These are phyloP conservation scores for Sarcophaga subvicina DNA, from an alignment of 2,888 invertebrate species.

Conservation along the genomic window DNA sequence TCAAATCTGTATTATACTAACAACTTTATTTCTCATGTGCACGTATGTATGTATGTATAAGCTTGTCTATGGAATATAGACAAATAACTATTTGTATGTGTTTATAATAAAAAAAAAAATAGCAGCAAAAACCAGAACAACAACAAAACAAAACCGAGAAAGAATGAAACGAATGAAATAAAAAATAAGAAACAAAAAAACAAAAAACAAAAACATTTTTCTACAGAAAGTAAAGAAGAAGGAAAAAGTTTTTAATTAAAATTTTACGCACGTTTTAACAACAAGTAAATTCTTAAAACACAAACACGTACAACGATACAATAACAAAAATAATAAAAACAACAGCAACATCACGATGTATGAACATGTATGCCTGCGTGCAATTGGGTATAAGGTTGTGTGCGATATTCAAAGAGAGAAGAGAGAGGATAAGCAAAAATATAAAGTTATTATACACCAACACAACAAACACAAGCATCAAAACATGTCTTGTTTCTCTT, in stretches of 20 bases:
- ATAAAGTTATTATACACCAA: conserved; percentile 49
- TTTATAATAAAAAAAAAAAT: conserved; percentile 57
- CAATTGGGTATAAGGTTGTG: not conserved
- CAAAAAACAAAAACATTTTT: not conserved
- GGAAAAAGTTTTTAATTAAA: conserved; percentile 68
- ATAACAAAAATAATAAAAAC: no score
- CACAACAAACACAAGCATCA: conserved; percentile 6
- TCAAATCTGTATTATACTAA: conserved; percentile 41
- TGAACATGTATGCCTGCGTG: not conserved
- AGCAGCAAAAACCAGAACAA: conserved; percentile 14
- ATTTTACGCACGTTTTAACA: conserved; percentile 69
- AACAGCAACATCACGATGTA: conserved; percentile 3
- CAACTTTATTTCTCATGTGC: conserved; percentile 9
- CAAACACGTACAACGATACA: conserved; percentile 48
- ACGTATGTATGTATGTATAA: no score
- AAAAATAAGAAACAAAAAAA: no score
- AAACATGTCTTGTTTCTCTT: conserved; percentile 13
- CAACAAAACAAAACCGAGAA: not conserved
- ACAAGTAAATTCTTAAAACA: conserved; percentile 65
- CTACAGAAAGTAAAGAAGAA: conserved; percentile 42
- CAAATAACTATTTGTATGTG: conserved; percentile 59
- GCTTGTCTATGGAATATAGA: conserved; percentile 4
- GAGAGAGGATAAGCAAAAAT: not conserved
- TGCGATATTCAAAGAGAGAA: no score
- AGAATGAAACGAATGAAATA: no score